Evolutionary conservation across 2,888 invertebrate species (phyloP), one percentile per base, ranked within the genome.

Genomic region (Drosophila emarginata): DNA sequence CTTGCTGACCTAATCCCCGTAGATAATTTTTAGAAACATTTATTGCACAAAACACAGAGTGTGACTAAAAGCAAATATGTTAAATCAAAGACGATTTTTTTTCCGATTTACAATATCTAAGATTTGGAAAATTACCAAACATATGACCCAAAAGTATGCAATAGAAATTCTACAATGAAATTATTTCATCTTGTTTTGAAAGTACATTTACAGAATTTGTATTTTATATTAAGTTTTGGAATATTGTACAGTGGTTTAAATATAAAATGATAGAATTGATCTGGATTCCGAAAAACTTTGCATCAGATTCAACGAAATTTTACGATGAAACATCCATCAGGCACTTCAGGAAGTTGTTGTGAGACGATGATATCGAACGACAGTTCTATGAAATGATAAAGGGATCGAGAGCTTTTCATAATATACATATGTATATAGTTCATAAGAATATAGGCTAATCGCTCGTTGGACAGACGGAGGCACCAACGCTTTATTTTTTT

Each of bases 371-470:
- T 21, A 12, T 21, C 4, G 21, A 45, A 14, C 45, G 53, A 54
- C 53, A 70, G 62, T 37, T 69, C n/a, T 12, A 12, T 9, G 37
- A 32, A 56, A 39, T 14, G 14, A 39, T 11, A 21, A 45, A 45
- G 11, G 4, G 15, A 40, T 0, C 2, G 18, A 18, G 32, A 54
- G 50, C 61, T 56, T 28, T 67, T 26, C 26, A 40, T 21, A 32
- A 32, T 1, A 32, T 28, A 28, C 28, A 28, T 28, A 28, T n/a
- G n/a, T n/a, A 28, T 5, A 28, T 28, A 28, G n/a, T 28, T 28
- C 45, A 32, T 40, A 54, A 11, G 2, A 60, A 36, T 75, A 70
- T 79, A 67, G 81, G 68, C 77, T 71, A 87, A 84, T 80, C 67
- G 67, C 61, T 63, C 36, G 53, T 62, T 14, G 18, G 39, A 37